Percentiles rank a stretch among this genome's conserved stretches.
Conservation (phyloP, 2,113 vertebrate genomes). For the Columba livia region DNA sequence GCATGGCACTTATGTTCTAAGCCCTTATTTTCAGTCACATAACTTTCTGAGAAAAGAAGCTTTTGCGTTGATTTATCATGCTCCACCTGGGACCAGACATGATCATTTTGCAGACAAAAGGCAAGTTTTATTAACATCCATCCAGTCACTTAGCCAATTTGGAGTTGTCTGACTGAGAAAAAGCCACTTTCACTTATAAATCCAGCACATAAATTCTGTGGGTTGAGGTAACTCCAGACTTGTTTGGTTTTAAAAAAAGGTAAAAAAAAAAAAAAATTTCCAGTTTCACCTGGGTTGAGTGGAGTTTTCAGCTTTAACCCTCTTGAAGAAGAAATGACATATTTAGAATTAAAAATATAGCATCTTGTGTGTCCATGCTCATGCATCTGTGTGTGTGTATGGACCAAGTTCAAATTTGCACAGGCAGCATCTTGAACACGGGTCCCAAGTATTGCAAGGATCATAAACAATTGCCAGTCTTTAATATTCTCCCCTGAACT, state of each 20-base stretch:
- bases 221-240: not conserved
- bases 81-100: slow-evolving; percentile 25
- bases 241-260: not conserved
- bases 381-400: fast-evolving
- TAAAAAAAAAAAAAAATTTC: not conserved
- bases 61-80: slow-evolving; percentile 49
- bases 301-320: not conserved
- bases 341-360: not conserved
- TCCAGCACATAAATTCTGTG: slow-evolving; percentile 22
- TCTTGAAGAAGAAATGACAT: not conserved
- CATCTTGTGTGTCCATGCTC: not conserved
- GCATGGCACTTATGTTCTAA: not conserved
- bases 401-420: not conserved
- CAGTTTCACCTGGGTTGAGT: not conserved
- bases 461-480: fast-evolving
- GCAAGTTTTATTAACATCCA: slow-evolving; percentile 55
- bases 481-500: not conserved
- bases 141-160: slow-evolving; percentile 22
- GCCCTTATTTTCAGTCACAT: not conserved
- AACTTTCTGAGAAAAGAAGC: slow-evolving; percentile 40
- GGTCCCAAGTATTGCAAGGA: not conserved
- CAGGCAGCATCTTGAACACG: fast-evolving
- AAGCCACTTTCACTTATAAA: slow-evolving; percentile 32
- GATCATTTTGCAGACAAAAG: not conserved
- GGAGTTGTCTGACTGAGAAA: slow-evolving; percentile 29